phyloP scores from a whole-genome alignment of 2,797 vertebrate genomes.

The Sphaeramia orbicularis region DNA sequence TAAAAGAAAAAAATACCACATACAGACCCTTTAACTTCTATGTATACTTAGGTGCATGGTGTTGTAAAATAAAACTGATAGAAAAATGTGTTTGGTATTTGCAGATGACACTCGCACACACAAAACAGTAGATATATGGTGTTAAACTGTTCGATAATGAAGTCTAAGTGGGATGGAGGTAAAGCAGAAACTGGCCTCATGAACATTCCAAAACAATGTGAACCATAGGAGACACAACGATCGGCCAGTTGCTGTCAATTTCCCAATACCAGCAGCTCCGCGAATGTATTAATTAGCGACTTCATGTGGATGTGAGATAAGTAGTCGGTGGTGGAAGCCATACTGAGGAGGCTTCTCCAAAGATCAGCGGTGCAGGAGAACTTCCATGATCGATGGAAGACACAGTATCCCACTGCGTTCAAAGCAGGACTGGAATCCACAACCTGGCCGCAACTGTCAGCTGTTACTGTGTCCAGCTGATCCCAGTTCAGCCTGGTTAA shows the following conservation, averaged over 20 bases:
- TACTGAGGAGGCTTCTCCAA: conserved; percentile 7
- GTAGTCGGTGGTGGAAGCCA: neutral
- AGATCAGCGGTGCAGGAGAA: conserved; percentile 4
- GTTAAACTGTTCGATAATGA: too few relatives aligned
- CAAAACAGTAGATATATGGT: too few relatives aligned
- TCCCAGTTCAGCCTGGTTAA: conserved; percentile 24
- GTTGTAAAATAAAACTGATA: too few relatives aligned
- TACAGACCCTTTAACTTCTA: too few relatives aligned
- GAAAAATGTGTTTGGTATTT: too few relatives aligned
- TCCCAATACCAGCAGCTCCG: conserved; percentile 5
- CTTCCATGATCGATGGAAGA: conserved; percentile 22
- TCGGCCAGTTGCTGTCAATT: neutral
- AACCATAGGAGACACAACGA: too few relatives aligned
- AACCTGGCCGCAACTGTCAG: conserved; percentile 5
- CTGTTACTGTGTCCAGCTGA: conserved; percentile 10
- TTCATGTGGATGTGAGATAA: neutral
- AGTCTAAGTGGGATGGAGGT: too few relatives aligned
- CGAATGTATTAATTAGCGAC: conserved; percentile 1
- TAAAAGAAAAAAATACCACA: too few relatives aligned
- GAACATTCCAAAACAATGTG: too few relatives aligned
- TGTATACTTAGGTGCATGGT: too few relatives aligned
- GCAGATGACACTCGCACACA: too few relatives aligned
- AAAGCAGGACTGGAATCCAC: conserved; percentile 41
- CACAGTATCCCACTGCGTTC: conserved; percentile 27
- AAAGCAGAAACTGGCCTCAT: too few relatives aligned